Percentiles rank a stretch among this genome's conserved stretches.
Conservation (phyloP, 2,888 invertebrate genomes). For the Lymantria dispar region DNA sequence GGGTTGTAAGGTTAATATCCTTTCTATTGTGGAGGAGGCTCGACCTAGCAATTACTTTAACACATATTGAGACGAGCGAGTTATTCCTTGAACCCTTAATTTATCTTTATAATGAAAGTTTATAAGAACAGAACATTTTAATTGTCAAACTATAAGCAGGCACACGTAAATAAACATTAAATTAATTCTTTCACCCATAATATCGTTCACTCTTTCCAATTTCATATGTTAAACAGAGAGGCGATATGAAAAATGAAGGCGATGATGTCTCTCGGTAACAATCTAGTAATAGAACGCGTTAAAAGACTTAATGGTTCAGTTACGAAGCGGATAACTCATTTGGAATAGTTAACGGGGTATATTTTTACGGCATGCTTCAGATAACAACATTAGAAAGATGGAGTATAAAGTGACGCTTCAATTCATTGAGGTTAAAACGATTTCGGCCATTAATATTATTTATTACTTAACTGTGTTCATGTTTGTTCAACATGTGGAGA, state of each 20-base stretch:
- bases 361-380: constrained; percentile 13
- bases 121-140: constrained; percentile 27
- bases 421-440: constrained; percentile 16
- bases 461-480: neutral
- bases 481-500: too few species aligned
- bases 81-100: neutral
- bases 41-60: too few species aligned
- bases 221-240: constrained; percentile 40
- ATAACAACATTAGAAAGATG: constrained; percentile 13
- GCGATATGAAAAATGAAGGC: constrained; percentile 38
- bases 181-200: constrained; percentile 36
- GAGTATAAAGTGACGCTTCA: constrained; percentile 20
- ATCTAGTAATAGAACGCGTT: constrained; percentile 49
- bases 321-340: constrained; percentile 34
- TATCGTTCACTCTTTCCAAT: constrained; percentile 31
- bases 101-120: neutral
- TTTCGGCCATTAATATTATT: constrained; percentile 8
- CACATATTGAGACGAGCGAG: too few species aligned
- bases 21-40: too few species aligned
- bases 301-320: constrained; percentile 38
- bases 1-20: too few species aligned
- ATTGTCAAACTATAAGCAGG: constrained; percentile 35
- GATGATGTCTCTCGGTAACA: constrained; percentile 42
- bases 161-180: constrained; percentile 54
- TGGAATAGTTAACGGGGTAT: constrained; percentile 27